Base-by-base conservation (phyloP, 2,113 vertebrate genomes). In the Chinchilla lanigera region DNA sequence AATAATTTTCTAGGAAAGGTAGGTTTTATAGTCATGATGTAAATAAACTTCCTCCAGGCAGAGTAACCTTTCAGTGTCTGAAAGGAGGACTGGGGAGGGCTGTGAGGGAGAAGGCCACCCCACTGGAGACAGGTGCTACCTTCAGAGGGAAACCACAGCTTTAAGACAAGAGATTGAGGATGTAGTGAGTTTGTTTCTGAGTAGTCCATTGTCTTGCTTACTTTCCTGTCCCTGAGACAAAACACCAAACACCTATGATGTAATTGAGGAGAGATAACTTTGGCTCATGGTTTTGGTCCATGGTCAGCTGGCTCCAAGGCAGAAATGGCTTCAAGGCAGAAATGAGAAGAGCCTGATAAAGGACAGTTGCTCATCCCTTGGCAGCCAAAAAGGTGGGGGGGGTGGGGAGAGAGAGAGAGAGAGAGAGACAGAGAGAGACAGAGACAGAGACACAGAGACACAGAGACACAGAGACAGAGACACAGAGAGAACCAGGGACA, bases 91-190 rank as follows among this genome's bases (percentile, higher is more conserved):
- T 3, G 13, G 24, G 44, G 44, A 28, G 44, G 19, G 7, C 5
- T 38, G 24, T 0, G 2, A 7, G 6, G 11, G 4, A 52, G n/a
- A 41, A 65, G 12, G 52, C 63, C 0, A 1, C 9, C 0, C 19
- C 56, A 8, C 20, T 69, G 52, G 16, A 54, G n/a, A 24, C 7
- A 84, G 9, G 14, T 8, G 9, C 24, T 17, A 4, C 11, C 12
- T 24, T 65, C 11, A 14, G 7, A n/a, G 24, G 73, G 13, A 47
- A 14, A 38, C 13, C 1, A 0, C 30, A 7, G 19, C 28, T 56
- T 17, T 69, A n/a, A 24, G 82, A 78, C 30, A 38, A 60, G 35
- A n/a, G 7, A 13, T 5, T 14, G 19, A 77, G 20, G 20, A 22
- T 28, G 3, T 2, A 19, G 38, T 3, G 28, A 19, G 13, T 67